Conservation (phyloP, 64 coral and sea anemone genomes). For the Actinia equina region DNA sequence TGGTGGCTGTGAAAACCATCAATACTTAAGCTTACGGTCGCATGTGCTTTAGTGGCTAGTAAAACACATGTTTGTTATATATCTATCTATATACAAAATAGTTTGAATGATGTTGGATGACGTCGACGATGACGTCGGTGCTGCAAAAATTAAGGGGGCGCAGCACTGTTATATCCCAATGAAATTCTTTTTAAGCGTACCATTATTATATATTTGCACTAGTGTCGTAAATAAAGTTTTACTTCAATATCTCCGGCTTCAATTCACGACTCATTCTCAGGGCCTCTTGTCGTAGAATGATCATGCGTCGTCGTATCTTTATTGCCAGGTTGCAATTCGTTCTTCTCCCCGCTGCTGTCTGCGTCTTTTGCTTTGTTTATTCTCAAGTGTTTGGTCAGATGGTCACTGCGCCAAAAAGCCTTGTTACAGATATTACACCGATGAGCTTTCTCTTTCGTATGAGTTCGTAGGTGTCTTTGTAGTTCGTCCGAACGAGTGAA, state of each 20-base stretch:
- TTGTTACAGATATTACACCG: conserved; percentile 65
- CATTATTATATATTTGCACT: neutral
- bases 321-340: neutral
- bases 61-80: too few relatives aligned
- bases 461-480: conserved; percentile 76
- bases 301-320: neutral
- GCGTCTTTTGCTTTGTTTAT: conserved; percentile 44
- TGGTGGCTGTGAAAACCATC: too few relatives aligned
- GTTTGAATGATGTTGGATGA: too few relatives aligned
- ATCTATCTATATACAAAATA: too few relatives aligned
- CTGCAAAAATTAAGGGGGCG: too few relatives aligned
- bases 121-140: too few relatives aligned
- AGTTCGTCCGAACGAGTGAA: conserved; percentile 91
- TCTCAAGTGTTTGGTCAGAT: conserved; percentile 78
- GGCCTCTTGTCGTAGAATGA: neutral
- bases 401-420: conserved; percentile 87
- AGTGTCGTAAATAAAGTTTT: neutral
- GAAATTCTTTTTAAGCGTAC: neutral
- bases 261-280: neutral
- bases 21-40: too few relatives aligned
- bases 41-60: too few relatives aligned
- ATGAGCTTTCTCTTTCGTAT: conserved; percentile 81
- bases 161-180: neutral
- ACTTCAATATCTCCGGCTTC: too few relatives aligned
- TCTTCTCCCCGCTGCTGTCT: neutral